Base-by-base conservation (phyloP, 2,888 invertebrate species). In the Lasioglossum marginatum region DNA sequence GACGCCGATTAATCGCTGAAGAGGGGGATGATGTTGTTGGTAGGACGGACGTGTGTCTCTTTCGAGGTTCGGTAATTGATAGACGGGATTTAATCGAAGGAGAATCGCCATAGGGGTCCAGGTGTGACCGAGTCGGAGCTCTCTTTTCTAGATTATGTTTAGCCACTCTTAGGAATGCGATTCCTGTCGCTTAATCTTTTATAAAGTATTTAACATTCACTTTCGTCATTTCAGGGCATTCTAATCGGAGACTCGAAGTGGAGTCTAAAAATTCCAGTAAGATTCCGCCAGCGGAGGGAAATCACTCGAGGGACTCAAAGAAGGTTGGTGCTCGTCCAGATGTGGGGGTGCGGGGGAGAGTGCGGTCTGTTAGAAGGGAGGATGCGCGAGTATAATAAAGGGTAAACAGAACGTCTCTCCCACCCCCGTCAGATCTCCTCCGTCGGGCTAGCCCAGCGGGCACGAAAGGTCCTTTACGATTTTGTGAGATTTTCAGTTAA, bases 401-500 rank as follows among this genome's bases (percentile, higher is more conserved):
- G 90, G 93, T 92, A 93, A 93, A 93, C 91, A 93, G 81, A 48
- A 2, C 19, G 23, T 37, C 34, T 52, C 52, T n/a, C 86, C n/a
- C 37, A 0, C 34, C 5, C 86, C 34, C 37, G 1, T 34, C 34
- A 8, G n/a, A 52, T n/a, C 52, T 52, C n/a, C n/a, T 16, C 66
- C 8, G 40, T n/a, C 52, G 52, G 8, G n/a, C 52, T 23, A 48
- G 66, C 82, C 75, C 75, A 66, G 82, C 77, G 80, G 83, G 83
- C 82, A 87, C 82, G 83, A 83, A 86, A 85, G 90, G 90, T 89
- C 89, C 88, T 90, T 88, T 88, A 86, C 89, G 91, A 93, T 92
- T 91, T 91, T 89, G 89, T 87, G 90, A 92, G 91, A 93, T 93
- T 92, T 92, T 92, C 91, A 90, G 91, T 91, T 89, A 90, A 92